Base-by-base conservation (phyloP, 2,113 vertebrate genomes). In the Gobius niger region DNA sequence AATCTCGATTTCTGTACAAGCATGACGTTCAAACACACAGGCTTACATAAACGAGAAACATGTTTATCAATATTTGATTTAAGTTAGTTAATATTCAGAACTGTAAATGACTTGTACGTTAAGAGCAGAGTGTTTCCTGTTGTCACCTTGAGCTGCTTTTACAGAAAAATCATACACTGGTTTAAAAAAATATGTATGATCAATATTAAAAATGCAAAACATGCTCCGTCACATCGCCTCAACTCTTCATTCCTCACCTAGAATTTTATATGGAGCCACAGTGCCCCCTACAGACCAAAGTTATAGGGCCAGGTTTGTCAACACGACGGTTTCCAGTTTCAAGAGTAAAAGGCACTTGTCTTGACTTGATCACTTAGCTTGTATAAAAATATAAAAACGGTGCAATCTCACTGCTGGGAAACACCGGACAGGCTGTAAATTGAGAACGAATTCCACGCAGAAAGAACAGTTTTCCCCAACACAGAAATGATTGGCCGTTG, bases 211-310 rank as follows among this genome's bases (percentile, higher is more conserved):
- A 88, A 65, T 70, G 66, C 68, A 79, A 41, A 76, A 81, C 60
- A 67, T 72, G 67, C 67, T 82, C 82, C 47, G 73, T 78, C 76
- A 80, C 73, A 34, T 66, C 68, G 63, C 68, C 62, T 79, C 65
- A 71, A 77, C 82, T 76, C 57, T 62, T 65, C 75, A 14, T 12
- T 47, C 63, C 41, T 18, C 46, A 66, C 14, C 16, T 42, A 0
- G 0, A 60, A 13, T 49, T 40, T 80, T 44, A 11, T 47, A 60
- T 93, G 82, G 94, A 91, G 86, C 81, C 85, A 94, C 91, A 96
- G 94, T 95, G 95, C 95, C 95, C 95, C 91, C 96, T 95, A 90
- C 86, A 89, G 96, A 81, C 70, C 19, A 7, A 77, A 0, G 5
- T 11, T 3, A 61, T 14, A n/a, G 15, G 13, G 15, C 6, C 62